Percentiles rank a stretch among this genome's conserved stretches.
phyloP scores from a whole-genome alignment of 2,113 vertebrate species.

The Catharus minimus region DNA sequence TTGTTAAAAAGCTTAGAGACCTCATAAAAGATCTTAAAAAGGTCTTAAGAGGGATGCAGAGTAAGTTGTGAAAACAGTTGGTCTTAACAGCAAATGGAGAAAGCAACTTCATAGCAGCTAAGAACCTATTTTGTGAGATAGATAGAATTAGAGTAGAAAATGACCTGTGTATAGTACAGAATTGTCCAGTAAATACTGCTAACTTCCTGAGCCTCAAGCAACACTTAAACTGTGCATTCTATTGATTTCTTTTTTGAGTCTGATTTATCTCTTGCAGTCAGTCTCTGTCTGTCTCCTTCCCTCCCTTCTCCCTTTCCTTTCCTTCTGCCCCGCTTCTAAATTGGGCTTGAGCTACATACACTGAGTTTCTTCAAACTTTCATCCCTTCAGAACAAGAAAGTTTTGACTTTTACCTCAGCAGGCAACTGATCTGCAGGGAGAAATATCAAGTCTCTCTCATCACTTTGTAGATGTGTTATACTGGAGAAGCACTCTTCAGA shows the following conservation, averaged over 20 bases:
- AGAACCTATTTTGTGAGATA: not conserved
- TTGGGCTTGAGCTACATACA: not conserved
- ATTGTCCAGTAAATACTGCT: not conserved
- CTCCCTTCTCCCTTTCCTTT: not conserved
- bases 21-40: not conserved
- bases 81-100: not conserved
- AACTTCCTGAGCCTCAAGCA: not conserved
- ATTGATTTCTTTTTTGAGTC: not conserved
- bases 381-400: not conserved
- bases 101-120: not conserved
- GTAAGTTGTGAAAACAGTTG: not conserved
- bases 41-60: not conserved
- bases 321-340: not conserved
- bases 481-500: not conserved
- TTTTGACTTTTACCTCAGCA: not conserved
- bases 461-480: not conserved
- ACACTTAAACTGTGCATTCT: not conserved
- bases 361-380: not conserved
- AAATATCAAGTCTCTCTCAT: not conserved
- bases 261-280: not conserved
- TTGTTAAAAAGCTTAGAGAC: not conserved
- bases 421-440: not conserved
- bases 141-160: not conserved
- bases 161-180: not conserved
- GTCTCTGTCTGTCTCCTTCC: not conserved